Conservation (phyloP, 2,888 invertebrate genomes). For the Tetheella fluctuosa region DNA sequence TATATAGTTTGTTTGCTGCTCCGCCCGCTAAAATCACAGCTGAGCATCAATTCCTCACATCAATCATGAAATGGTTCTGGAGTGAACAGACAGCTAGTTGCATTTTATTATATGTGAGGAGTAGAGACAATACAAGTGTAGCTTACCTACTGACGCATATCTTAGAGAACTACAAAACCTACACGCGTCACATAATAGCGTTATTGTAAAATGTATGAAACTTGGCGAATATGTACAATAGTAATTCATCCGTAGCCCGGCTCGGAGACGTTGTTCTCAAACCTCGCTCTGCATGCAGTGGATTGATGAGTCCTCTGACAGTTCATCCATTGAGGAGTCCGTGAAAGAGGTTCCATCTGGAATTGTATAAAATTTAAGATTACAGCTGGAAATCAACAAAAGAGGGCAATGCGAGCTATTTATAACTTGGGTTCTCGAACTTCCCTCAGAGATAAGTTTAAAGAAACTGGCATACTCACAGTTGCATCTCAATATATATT, state of each 20-base stretch:
- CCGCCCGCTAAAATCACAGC: too few relatives aligned
- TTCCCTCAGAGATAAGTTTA: too few relatives aligned
- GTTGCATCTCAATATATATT: too few relatives aligned
- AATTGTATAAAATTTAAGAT: constrained; percentile 29
- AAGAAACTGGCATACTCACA: too few relatives aligned
- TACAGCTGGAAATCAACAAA: neutral
- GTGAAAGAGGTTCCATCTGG: constrained; percentile 81
- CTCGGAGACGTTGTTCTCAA: constrained; percentile 31
- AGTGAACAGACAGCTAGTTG: too few relatives aligned
- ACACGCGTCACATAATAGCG: neutral
- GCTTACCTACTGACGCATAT: neutral
- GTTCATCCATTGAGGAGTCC: constrained; percentile 93
- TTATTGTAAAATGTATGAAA: constrained; percentile 3
- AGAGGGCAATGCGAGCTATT: too few relatives aligned
- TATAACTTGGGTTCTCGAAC: too few relatives aligned
- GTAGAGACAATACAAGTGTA: too few relatives aligned
- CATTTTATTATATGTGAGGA: too few relatives aligned
- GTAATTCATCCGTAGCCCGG: neutral
- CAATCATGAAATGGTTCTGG: too few relatives aligned
- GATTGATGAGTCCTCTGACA: constrained; percentile 94
- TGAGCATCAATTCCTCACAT: too few relatives aligned
- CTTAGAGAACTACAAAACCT: neutral
- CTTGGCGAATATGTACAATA: constrained; percentile 19
- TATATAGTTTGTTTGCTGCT: too few relatives aligned
- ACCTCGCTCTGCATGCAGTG: constrained; percentile 94